These are phyloP conservation scores for Acholoe squamosa DNA, from an alignment of 2,888 invertebrate genomes.

Conservation along the genomic window DNA sequence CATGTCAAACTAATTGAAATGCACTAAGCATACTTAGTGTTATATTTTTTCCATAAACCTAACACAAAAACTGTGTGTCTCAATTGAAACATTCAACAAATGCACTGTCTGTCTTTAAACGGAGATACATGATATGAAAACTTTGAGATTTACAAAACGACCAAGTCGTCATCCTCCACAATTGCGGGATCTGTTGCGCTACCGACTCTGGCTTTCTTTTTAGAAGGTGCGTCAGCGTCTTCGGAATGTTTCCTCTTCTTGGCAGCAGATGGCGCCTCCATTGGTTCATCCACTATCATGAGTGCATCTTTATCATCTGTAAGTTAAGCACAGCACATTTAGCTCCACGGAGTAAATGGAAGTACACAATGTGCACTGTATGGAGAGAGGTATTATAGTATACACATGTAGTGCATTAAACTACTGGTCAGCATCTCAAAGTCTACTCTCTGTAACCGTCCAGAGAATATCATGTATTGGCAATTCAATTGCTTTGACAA, in stretches of 20 bases:
- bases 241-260: conserved; percentile 50
- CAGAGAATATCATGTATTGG: not conserved
- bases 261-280: not conserved
- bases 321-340: not conserved
- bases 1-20: no score
- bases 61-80: no score
- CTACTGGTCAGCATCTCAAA: not conserved
- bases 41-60: no score
- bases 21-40: no score
- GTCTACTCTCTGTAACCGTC: not conserved
- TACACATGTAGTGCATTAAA: not conserved
- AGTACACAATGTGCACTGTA: not conserved
- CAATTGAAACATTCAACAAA: no score
- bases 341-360: not conserved
- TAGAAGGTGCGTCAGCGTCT: not conserved
- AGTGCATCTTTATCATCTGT: conserved; percentile 49
- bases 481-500: not conserved
- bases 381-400: not conserved
- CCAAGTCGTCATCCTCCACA: conserved; percentile 42
- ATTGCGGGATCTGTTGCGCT: not conserved
- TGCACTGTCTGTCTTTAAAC: no score
- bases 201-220: conserved; percentile 1
- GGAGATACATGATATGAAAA: no score
- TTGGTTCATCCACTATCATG: conserved; percentile 54
- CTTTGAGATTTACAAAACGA: conserved; percentile 30